These are phyloP conservation scores for Thymallus thymallus DNA, from an alignment of 2,113 vertebrate genomes.

Conservation along the genomic window DNA sequence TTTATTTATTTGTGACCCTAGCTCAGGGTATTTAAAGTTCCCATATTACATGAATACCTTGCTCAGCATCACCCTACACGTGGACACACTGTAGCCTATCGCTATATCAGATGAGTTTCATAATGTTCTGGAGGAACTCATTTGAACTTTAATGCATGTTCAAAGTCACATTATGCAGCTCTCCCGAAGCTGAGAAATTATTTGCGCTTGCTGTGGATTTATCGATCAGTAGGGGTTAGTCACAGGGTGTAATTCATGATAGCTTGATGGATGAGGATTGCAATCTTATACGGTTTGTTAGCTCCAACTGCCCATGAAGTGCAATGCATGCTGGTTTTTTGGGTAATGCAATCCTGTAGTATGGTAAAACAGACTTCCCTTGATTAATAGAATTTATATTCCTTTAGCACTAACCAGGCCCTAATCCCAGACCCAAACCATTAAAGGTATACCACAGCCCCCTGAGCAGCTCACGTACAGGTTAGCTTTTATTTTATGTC, in stretches of 20 bases:
- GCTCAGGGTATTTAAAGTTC: slow-evolving; percentile 28
- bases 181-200: slow-evolving; percentile 53
- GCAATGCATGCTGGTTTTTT: slow-evolving; percentile 63
- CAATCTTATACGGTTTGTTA: slow-evolving; percentile 74
- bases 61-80: too few relatives aligned
- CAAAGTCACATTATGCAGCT: slow-evolving; percentile 55
- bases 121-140: slow-evolving; percentile 50
- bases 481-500: slow-evolving; percentile 5
- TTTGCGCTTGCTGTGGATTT: slow-evolving; percentile 66
- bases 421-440: slow-evolving; percentile 40
- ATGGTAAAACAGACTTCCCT: slow-evolving; percentile 40
- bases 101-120: slow-evolving; percentile 49
- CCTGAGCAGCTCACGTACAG: slow-evolving; percentile 4
- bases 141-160: slow-evolving; percentile 62
- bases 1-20: slow-evolving; percentile 20
- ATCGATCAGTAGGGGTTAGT: slow-evolving; percentile 65
- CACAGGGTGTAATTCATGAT: slow-evolving; percentile 74
- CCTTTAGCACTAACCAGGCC: slow-evolving; percentile 63
- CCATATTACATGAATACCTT: slow-evolving; percentile 14
- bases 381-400: slow-evolving; percentile 45
- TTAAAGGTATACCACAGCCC: slow-evolving; percentile 21
- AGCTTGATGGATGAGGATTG: slow-evolving; percentile 77
- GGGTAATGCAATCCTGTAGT: slow-evolving; percentile 67
- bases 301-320: slow-evolving; percentile 72
- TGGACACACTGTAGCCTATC: slow-evolving; percentile 33